Evolutionary conservation across 2,888 invertebrate genomes (phyloP).

Genomic region (Dryobotodes eremita): DNA sequence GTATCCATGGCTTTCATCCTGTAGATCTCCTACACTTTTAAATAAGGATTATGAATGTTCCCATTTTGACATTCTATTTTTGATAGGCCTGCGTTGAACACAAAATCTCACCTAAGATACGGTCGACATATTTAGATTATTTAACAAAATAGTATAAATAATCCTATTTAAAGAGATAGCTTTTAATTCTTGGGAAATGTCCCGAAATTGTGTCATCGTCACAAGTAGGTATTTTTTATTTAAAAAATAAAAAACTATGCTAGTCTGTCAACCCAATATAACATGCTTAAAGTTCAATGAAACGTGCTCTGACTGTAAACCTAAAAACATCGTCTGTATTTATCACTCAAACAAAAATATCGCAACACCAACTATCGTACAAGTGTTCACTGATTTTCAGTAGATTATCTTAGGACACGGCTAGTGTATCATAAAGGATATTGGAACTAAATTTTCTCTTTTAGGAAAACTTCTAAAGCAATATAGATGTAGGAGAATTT

Average conservation of each 20-base stretch:
- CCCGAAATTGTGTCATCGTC: not conserved
- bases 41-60: no score
- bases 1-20: not conserved
- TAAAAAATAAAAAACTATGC: no score
- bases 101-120: no score
- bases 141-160: not conserved
- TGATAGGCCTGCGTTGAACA: no score
- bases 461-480: slow-evolving; percentile 12
- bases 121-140: not conserved
- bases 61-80: not conserved
- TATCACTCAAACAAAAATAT: slow-evolving; percentile 1
- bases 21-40: not conserved
- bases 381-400: not conserved
- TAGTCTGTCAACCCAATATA: not conserved
- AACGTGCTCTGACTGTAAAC: not conserved
- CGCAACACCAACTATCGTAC: not conserved
- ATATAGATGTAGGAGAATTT: not conserved
- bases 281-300: not conserved
- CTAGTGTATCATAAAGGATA: not conserved
- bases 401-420: not conserved
- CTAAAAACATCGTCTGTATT: not conserved
- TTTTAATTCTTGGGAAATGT: not conserved
- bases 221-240: no score
- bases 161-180: no score
- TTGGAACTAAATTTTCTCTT: not conserved